Evolutionary conservation across 2,113 vertebrate species (phyloP).

Genomic region (Ammodramus savannarum): DNA sequence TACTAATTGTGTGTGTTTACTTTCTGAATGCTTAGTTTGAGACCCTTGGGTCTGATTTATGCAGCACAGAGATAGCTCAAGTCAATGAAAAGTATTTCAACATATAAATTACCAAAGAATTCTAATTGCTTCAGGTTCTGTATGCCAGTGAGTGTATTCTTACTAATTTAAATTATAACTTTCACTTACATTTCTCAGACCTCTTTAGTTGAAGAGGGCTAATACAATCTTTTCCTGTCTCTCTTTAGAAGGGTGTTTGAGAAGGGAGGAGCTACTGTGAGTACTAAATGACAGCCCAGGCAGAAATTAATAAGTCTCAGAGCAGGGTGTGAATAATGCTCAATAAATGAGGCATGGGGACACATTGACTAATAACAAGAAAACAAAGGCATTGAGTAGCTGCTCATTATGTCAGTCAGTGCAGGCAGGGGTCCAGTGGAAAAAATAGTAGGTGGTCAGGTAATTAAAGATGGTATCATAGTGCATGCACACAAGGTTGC

Average conservation of each 20-base stretch:
- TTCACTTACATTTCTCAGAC: background rate
- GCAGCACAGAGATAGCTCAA: background rate
- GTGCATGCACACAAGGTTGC: conserved; percentile 27
- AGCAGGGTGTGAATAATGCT: background rate
- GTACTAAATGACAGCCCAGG: background rate
- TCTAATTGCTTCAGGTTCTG: background rate
- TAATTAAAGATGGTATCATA: conserved; percentile 52
- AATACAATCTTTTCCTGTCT: background rate
- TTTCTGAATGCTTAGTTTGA: conserved; percentile 6
- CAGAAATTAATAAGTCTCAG: conserved; percentile 44
- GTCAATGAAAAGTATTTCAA: background rate
- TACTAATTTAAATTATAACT: background rate
- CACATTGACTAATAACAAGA: conserved; percentile 33
- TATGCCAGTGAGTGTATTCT: background rate
- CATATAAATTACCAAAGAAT: background rate
- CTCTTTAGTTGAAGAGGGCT: background rate
- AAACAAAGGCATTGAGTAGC: conserved; percentile 52
- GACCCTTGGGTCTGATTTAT: conserved; percentile 38
- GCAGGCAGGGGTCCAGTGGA: conserved; percentile 47
- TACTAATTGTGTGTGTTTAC: background rate
- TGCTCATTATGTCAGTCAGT: conserved; percentile 51
- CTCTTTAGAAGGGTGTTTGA: background rate
- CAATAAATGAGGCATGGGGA: conserved; percentile 40
- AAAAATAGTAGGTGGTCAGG: conserved; percentile 38
- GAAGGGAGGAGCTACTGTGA: background rate